Conservation (phyloP, 2,797 vertebrate species). For the Anguilla megastoma region DNA sequence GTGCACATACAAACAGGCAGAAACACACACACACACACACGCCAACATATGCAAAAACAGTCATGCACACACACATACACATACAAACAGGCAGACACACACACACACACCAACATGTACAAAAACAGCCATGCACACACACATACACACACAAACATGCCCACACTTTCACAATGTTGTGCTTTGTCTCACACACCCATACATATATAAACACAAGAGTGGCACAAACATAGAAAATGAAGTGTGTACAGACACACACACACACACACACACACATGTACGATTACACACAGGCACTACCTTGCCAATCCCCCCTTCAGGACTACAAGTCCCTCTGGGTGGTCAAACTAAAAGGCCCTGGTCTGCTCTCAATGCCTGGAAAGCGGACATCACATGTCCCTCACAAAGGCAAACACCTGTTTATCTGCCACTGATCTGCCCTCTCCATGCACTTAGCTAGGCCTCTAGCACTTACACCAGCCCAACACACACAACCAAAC, state of each 20-base stretch:
- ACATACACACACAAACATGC: not conserved
- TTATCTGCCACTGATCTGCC: constrained; percentile 43
- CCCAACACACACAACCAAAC: not conserved
- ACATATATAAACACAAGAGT: not conserved
- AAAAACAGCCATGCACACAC: constrained; percentile 40
- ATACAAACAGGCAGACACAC: constrained; percentile 46
- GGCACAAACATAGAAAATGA: not conserved
- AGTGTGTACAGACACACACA: not conserved
- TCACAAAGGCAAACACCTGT: constrained; percentile 57
- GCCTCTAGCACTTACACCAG: not conserved
- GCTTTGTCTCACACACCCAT: too few relatives aligned
- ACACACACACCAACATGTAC: not conserved
- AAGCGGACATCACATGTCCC: constrained; percentile 56
- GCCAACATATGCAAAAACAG: constrained; percentile 44
- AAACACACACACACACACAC: constrained; percentile 47
- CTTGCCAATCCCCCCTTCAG: constrained; percentile 54
- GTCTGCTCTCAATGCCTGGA: constrained; percentile 48
- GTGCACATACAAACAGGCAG: not conserved
- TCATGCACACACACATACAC: constrained; percentile 43
- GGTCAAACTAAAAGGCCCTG: constrained; percentile 74
- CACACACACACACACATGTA: constrained; percentile 26
- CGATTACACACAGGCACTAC: constrained; percentile 42
- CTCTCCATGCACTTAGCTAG: constrained; percentile 4
- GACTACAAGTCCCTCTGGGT: constrained; percentile 72
- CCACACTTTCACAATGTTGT: too few relatives aligned